A percentile compares a stretch with the other conserved stretches of the same genome.
Evolutionary conservation across 2,113 vertebrate species (phyloP).

Genomic region (Oryzias javanicus): DNA sequence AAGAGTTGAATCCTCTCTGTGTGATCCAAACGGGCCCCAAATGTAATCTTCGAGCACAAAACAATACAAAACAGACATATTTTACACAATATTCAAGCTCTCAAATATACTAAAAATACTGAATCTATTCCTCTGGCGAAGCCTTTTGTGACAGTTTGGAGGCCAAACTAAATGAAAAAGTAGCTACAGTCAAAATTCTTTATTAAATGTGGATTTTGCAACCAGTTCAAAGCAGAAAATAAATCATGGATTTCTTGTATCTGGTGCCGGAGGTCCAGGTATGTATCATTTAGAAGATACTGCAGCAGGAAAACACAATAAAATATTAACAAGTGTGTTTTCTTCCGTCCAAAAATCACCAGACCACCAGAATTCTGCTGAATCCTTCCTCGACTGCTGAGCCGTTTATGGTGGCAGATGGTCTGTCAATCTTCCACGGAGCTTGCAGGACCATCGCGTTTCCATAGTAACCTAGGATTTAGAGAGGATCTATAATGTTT

Average conservation of each 20-base stretch:
- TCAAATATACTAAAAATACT: no score
- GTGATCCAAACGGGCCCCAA: slow-evolving; percentile 1
- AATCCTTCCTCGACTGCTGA: no score
- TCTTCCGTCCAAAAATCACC: background rate
- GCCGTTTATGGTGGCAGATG: background rate
- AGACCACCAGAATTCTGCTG: background rate
- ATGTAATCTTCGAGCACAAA: slow-evolving; percentile 49
- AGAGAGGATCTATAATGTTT: background rate
- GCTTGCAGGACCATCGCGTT: background rate
- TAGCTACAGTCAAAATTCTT: no score
- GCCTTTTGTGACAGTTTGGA: no score
- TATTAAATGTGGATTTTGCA: no score
- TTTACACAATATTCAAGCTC: no score
- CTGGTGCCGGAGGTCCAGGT: background rate
- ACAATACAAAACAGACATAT: slow-evolving; percentile 11
- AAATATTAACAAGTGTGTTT: background rate
- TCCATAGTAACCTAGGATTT: slow-evolving; percentile 1
- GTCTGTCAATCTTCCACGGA: background rate
- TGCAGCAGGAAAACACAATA: background rate
- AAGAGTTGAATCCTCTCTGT: slow-evolving; percentile 17
- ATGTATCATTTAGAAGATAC: background rate
- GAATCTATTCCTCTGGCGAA: no score
- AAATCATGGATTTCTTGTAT: no score
- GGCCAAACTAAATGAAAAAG: no score
- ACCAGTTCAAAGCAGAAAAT: no score